Base-by-base conservation (phyloP, 2,113 vertebrate genomes). In the Lampris megalopsis region DNA sequence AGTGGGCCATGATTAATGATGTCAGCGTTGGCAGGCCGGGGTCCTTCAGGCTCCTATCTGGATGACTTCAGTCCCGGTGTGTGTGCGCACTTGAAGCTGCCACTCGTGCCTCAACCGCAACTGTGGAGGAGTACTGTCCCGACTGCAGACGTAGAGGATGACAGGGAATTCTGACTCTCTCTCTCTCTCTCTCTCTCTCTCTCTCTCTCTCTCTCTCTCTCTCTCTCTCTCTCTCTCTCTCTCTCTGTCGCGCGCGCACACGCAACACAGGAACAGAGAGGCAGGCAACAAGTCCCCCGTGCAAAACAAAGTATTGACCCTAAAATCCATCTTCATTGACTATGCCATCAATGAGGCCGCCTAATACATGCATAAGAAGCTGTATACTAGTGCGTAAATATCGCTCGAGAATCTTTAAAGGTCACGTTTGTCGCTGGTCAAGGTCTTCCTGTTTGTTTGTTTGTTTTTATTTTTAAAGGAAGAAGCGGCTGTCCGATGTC, bases 1-100 rank as follows among this genome's bases (percentile, higher is more conserved):
- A 96, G 95, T 96, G 95, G 93, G 86, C 89, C 83, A 89, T 96
- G 95, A 97, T 97, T 94, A 96, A 97, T 95, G 95, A 92, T 91
- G 90, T 84, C 91, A 90, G 92, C 79, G 93, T 88, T 91, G 68
- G 88, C 24, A 57, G 40, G 52, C 52, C 86, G 37, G 76, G 92
- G 91, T 86, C 92, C 84, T 85, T 78, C 88, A 84, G 87, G 81
- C 80, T 86, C 72, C 90, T 86, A 88, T 90, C 92, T 93, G 91
- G 89, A 92, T 93, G 94, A 93, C 93, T 92, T 76, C 89, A 87
- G 72, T 88, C 81, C 80, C 84, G 88, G 93, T 93, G 91, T 92
- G n/a, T n/a, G n/a, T 62, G 91, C 88, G 90, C 89, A 92, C 83
- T 87, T 86, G 87, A 92, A 91, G 88, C 68, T 92, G 90, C 90